Percentiles rank a stretch among this genome's conserved stretches.
These are phyloP conservation scores for Gordius sp. DNA, from an alignment of 2,888 invertebrate genomes.

Conservation along the genomic window DNA sequence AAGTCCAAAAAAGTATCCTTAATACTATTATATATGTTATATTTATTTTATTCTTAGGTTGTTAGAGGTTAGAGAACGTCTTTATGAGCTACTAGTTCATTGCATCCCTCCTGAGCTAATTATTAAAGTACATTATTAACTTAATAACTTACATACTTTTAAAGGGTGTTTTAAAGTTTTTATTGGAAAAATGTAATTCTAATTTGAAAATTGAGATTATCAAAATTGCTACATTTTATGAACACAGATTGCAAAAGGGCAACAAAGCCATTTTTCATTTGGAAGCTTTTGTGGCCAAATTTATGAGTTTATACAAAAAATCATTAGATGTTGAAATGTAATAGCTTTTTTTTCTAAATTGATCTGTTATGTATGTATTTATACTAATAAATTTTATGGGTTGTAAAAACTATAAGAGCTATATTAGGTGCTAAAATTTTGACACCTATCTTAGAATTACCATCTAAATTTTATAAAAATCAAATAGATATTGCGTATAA, in stretches of 20 bases:
- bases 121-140: conserved; percentile 38
- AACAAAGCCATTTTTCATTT: conserved; percentile 81
- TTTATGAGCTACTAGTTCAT: conserved; percentile 75
- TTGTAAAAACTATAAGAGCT: too few relatives aligned
- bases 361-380: too few relatives aligned
- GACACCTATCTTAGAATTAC: too few relatives aligned
- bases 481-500: too few relatives aligned
- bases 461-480: too few relatives aligned
- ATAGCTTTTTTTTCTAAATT: too few relatives aligned
- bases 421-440: too few relatives aligned
- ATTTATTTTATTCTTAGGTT: conserved; percentile 35
- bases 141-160: conserved; percentile 20
- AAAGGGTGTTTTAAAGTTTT: conserved; percentile 47
- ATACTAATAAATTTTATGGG: too few relatives aligned
- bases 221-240: conserved; percentile 57
- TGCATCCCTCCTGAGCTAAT: conserved; percentile 74
- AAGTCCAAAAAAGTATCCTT: conserved; percentile 38
- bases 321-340: too few relatives aligned
- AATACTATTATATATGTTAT: neutral
- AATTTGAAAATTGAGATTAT: conserved; percentile 58
- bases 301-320: conserved; percentile 72
- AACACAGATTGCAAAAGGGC: conserved; percentile 66
- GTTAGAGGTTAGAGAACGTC: conserved; percentile 50
- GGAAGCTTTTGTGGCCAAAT: conserved; percentile 81
- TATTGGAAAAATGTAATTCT: conserved; percentile 65